Evolutionary conservation across 2,797 vertebrate species (phyloP).

Genomic region (Gallinago solitaria): DNA sequence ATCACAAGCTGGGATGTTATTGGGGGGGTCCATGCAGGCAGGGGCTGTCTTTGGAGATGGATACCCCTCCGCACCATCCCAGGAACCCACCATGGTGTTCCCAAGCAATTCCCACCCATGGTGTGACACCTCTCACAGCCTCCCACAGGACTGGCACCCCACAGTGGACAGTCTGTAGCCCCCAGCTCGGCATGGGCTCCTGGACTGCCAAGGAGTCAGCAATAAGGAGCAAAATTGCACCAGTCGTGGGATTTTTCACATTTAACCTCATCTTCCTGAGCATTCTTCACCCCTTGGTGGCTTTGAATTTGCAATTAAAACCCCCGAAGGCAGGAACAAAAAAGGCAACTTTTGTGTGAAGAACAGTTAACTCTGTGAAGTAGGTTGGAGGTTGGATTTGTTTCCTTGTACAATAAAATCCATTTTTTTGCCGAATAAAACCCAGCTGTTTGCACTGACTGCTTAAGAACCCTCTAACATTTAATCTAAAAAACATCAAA

Average conservation of each 20-base stretch:
- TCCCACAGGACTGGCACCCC: neutral
- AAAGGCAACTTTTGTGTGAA: neutral
- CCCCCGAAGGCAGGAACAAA: neutral
- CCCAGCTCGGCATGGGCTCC: neutral
- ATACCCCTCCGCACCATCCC: neutral
- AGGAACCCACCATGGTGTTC: rapidly evolving
- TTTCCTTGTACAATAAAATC: neutral
- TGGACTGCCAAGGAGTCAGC: neutral
- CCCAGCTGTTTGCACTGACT: neutral
- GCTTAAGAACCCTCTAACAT: neutral
- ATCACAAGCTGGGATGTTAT: neutral
- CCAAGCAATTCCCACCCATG: neutral
- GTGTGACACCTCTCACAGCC: neutral
- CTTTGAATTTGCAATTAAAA: neutral
- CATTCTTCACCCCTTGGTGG: neutral
- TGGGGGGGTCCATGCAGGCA: neutral
- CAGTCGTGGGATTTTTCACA: neutral
- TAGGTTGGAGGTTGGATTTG: neutral
- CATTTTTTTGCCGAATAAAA: neutral
- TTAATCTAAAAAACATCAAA: neutral
- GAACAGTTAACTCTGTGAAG: neutral
- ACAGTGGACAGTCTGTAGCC: neutral
- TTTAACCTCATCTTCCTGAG: neutral
- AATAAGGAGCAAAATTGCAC: neutral
- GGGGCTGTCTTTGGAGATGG: neutral